Conservation (phyloP, 1,140 invertebrate genomes). For the Mercenaria mercenaria region DNA sequence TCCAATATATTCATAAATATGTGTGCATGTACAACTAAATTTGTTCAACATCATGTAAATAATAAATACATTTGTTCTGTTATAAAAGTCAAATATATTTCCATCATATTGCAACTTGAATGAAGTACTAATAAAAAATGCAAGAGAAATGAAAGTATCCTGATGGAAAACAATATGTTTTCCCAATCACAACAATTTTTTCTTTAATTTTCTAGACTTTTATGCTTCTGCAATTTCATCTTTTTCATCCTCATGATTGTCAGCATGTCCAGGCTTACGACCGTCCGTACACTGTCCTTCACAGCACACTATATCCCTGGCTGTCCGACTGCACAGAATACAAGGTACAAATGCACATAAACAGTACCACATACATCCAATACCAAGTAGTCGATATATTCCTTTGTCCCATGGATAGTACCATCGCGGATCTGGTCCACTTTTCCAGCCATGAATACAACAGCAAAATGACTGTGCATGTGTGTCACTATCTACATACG, state of each 20-base stretch:
- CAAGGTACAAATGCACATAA: conserved; percentile 51
- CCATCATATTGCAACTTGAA: no score
- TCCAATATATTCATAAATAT: no score
- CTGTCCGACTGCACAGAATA: conserved; percentile 28
- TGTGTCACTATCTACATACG: conserved; percentile 62
- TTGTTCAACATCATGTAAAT: no score
- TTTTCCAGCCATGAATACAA: conserved; percentile 55
- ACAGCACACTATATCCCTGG: conserved; percentile 53
- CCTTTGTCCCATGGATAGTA: conserved; percentile 65
- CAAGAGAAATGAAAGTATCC: no score
- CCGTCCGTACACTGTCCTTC: conserved; percentile 46
- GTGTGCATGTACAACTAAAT: no score
- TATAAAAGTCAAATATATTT: no score
- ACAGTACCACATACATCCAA: conserved; percentile 64
- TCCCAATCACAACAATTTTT: no score
- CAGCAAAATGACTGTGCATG: conserved; percentile 60
- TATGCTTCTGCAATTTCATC: conserved; percentile 58
- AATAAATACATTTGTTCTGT: no score
- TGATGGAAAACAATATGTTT: no score
- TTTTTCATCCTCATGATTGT: background rate
- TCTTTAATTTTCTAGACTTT: no score
- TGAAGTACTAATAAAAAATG: no score
- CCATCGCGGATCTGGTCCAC: conserved; percentile 55
- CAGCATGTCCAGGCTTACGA: background rate
- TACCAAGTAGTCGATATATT: conserved; percentile 39